Evolutionary conservation across 2,888 invertebrate genomes (phyloP).

Genomic region (Drosophila siamana): DNA sequence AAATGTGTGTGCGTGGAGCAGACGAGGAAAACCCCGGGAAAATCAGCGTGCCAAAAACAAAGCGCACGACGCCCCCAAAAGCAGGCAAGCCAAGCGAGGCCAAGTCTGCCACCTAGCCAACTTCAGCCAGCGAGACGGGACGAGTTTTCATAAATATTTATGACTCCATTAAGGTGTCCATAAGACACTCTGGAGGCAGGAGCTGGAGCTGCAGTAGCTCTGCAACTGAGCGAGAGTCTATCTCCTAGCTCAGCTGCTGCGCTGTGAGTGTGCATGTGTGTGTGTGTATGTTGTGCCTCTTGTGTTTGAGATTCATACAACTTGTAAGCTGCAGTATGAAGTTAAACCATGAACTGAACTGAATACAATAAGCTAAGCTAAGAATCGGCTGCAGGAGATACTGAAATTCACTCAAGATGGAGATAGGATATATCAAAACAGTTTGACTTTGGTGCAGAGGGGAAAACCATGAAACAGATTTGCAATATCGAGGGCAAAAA

Average conservation of each 20-base stretch:
- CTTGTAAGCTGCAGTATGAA: slow-evolving; percentile 55
- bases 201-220: slow-evolving; percentile 14
- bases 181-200: slow-evolving; percentile 77
- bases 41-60: slow-evolving; percentile 60
- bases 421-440: slow-evolving; percentile 19
- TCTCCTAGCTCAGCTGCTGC: slow-evolving; percentile 49
- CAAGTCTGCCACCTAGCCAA: slow-evolving; percentile 20
- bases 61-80: slow-evolving; percentile 27
- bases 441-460: neutral
- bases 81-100: slow-evolving; percentile 19
- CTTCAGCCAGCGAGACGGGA: slow-evolving; percentile 47
- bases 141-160: slow-evolving; percentile 85
- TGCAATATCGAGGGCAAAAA: neutral
- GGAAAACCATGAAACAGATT: neutral
- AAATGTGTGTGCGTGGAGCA: slow-evolving; percentile 36
- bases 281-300: slow-evolving; percentile 10
- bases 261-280: no score
- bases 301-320: slow-evolving; percentile 58
- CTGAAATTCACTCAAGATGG: slow-evolving; percentile 19
- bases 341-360: slow-evolving; percentile 57
- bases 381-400: slow-evolving; percentile 50
- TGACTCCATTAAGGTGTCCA: slow-evolving; percentile 85
- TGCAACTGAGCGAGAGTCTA: slow-evolving; percentile 20
- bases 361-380: slow-evolving; percentile 23
- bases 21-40: slow-evolving; percentile 42